A percentile compares a stretch with the other conserved stretches of the same genome.
These are phyloP conservation scores for Leptogaster cylindrica DNA, from an alignment of 2,888 invertebrate genomes.

Conservation along the genomic window DNA sequence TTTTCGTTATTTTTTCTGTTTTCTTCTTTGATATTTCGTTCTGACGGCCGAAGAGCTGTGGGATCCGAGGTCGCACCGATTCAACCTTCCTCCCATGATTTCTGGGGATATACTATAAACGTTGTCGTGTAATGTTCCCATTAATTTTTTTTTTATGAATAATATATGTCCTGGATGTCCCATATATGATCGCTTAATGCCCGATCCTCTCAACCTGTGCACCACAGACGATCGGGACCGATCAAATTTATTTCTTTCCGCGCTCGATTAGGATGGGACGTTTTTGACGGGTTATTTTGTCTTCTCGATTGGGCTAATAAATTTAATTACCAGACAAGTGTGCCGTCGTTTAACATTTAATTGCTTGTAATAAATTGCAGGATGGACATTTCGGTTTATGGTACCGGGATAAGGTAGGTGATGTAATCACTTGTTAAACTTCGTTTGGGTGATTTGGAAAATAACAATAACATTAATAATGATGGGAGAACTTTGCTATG, in stretches of 20 bases:
- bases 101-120: slow-evolving; percentile 35
- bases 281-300: slow-evolving; percentile 37
- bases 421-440: background rate
- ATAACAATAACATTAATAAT: background rate
- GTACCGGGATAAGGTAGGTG: background rate
- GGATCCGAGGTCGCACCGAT: background rate
- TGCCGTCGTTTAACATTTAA: slow-evolving; percentile 35
- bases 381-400: background rate
- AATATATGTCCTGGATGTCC: slow-evolving; percentile 30
- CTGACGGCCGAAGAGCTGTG: background rate
- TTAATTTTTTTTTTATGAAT: slow-evolving; percentile 38
- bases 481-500: background rate
- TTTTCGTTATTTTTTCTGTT: no score
- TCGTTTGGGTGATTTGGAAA: background rate
- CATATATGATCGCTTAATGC: slow-evolving; percentile 36
- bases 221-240: background rate
- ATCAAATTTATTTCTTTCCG: slow-evolving; percentile 24
- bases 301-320: slow-evolving; percentile 33
- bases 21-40: no score
- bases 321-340: slow-evolving; percentile 42
- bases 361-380: slow-evolving; percentile 10
- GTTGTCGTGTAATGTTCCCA: slow-evolving; percentile 42
- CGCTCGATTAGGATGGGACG: slow-evolving; percentile 20
- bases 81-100: slow-evolving; percentile 21
- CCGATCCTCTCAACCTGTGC: slow-evolving; percentile 1